Evolutionary conservation across 2,797 vertebrate genomes (phyloP).

Genomic region (Sebastiscus albofasciatus): DNA sequence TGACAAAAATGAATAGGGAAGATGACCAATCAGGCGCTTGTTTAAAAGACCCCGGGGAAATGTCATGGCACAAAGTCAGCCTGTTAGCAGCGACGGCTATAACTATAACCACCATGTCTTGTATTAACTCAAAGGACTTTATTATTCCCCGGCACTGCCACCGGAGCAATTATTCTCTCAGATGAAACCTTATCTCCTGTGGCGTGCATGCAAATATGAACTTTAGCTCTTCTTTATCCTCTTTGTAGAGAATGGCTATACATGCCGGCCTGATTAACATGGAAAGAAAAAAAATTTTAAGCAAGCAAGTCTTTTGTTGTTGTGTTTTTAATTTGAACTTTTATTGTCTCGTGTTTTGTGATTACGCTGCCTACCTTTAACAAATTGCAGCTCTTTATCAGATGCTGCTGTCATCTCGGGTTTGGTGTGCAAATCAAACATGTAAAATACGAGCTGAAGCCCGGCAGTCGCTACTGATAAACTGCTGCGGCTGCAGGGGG

Average conservation of each 20-base stretch:
- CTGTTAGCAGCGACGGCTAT: slow-evolving; percentile 59
- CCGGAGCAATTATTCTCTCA: slow-evolving; percentile 59
- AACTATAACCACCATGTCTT: slow-evolving; percentile 34
- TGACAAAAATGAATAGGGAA: slow-evolving; percentile 57
- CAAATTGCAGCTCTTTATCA: slow-evolving; percentile 33
- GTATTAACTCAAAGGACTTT: slow-evolving; percentile 53
- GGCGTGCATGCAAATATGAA: slow-evolving; percentile 62
- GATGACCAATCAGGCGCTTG: slow-evolving; percentile 55
- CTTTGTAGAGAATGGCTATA: background rate
- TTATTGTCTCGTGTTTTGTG: background rate
- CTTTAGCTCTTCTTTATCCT: slow-evolving; percentile 51
- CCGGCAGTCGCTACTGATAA: slow-evolving; percentile 51
- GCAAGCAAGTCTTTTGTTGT: background rate
- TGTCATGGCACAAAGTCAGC: slow-evolving; percentile 65
- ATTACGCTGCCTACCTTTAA: slow-evolving; percentile 19
- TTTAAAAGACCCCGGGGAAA: slow-evolving; percentile 62
- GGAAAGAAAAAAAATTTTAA: background rate
- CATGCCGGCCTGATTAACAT: slow-evolving; percentile 4
- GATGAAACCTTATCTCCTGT: slow-evolving; percentile 51
- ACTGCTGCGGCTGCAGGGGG: slow-evolving; percentile 41
- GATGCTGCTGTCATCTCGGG: background rate
- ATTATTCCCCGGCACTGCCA: slow-evolving; percentile 41
- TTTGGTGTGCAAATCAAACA: slow-evolving; percentile 58
- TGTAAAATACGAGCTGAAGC: slow-evolving; percentile 44
- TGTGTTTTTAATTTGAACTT: background rate